Evolutionary conservation across 2,888 invertebrate species (phyloP).

Genomic region (Eupeodes latifasciatus): DNA sequence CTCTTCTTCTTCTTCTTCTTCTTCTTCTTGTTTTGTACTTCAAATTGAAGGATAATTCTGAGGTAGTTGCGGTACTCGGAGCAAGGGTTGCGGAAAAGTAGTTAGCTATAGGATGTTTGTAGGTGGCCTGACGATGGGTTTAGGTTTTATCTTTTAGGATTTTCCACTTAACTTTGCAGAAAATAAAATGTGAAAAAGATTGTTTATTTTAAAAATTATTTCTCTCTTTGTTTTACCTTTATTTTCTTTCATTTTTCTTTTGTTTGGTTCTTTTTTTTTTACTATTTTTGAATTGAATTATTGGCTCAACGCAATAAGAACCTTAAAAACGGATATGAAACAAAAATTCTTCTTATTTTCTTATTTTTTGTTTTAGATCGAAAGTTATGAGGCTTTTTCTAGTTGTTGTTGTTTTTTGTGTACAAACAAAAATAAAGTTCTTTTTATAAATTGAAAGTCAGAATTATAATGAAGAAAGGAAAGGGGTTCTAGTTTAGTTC

Average conservation of each 20-base stretch:
- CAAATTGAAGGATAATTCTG: constrained; percentile 41
- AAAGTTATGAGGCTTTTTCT: constrained; percentile 38
- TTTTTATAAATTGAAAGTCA: constrained; percentile 60
- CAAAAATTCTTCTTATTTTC: constrained; percentile 30
- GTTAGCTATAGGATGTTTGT: constrained; percentile 18
- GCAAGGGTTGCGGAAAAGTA: background rate
- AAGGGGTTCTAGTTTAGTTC: background rate
- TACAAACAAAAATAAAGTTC: constrained; percentile 26
- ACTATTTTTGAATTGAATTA: constrained; percentile 71
- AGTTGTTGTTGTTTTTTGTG: constrained; percentile 11
- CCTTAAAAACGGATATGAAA: constrained; percentile 53
- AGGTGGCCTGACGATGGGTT: constrained; percentile 16
- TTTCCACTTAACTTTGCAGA: constrained; percentile 73
- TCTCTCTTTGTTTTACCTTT: background rate
- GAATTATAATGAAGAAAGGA: constrained; percentile 42
- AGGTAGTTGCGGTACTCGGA: background rate
- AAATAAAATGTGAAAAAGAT: constrained; percentile 63
- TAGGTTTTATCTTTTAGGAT: constrained; percentile 68
- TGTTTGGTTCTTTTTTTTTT: background rate
- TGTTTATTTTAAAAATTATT: constrained; percentile 23
- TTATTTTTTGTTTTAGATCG: constrained; percentile 40
- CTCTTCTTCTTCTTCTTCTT: constrained; percentile 6
- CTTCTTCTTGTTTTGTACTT: constrained; percentile 49
- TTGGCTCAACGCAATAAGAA: constrained; percentile 70
- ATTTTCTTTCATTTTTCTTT: constrained; percentile 1